Percentiles rank a stretch among this genome's conserved stretches.
phyloP scores from a whole-genome alignment of 2,113 vertebrate species.

The Pterocles burchelli region DNA sequence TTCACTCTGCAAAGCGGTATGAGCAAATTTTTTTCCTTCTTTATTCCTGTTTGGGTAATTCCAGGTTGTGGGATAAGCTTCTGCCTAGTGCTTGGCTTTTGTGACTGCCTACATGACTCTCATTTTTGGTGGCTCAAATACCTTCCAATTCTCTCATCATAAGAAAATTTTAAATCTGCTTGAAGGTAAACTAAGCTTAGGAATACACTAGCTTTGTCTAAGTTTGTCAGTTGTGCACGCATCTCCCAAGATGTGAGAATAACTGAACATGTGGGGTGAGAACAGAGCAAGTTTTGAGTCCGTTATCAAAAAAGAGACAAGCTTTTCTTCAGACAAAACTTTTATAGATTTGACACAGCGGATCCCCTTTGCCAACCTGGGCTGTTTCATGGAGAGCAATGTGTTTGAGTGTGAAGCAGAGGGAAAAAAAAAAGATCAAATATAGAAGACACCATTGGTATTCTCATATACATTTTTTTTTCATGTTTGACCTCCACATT shows the following conservation, averaged over 20 bases:
- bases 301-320: neutral
- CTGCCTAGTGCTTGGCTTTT: neutral
- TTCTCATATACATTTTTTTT: neutral
- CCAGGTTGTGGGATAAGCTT: neutral
- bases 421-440: neutral
- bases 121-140: neutral
- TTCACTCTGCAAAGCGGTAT: neutral
- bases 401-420: neutral
- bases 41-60: neutral
- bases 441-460: neutral
- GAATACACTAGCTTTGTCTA: neutral
- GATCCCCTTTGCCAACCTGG: neutral
- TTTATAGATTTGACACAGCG: neutral
- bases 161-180: neutral
- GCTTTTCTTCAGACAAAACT: neutral
- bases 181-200: neutral
- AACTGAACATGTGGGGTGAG: neutral
- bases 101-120: neutral
- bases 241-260: neutral
- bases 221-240: neutral
- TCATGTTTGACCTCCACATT: neutral
- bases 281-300: neutral
- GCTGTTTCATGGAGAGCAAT: neutral
- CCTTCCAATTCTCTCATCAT: neutral
- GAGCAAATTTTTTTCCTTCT: neutral